A percentile compares a stretch with the other conserved stretches of the same genome.
Conservation (phyloP, 2,113 vertebrate species). For the Apus apus region DNA sequence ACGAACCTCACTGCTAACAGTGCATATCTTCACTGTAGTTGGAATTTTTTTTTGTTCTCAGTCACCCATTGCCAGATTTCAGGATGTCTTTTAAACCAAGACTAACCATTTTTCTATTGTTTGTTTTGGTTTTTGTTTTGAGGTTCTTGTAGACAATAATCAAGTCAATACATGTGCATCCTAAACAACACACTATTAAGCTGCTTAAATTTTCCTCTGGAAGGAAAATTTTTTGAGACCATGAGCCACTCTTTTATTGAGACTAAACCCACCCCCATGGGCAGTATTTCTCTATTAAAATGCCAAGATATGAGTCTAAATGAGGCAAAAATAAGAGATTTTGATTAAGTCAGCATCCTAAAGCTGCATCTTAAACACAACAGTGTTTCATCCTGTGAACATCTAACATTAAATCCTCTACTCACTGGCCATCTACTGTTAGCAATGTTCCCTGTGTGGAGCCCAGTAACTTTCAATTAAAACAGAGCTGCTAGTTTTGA, state of each 20-base stretch:
- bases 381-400: background rate
- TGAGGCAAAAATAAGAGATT: background rate
- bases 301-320: background rate
- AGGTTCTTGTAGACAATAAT: background rate
- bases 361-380: background rate
- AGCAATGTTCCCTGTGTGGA: background rate
- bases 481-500: background rate
- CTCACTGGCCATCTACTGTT: background rate
- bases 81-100: background rate
- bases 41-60: background rate
- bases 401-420: background rate
- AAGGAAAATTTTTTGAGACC: background rate
- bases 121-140: background rate
- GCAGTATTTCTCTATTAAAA: background rate
- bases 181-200: background rate
- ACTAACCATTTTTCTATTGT: accelerated
- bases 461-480: background rate
- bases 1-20: background rate
- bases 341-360: background rate
- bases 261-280: background rate
- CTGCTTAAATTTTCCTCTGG: background rate
- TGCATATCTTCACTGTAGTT: background rate
- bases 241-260: background rate
- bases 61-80: background rate
- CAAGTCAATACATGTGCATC: background rate